Evolutionary conservation across 2,113 vertebrate genomes (phyloP).

Genomic region (Colius striatus): DNA sequence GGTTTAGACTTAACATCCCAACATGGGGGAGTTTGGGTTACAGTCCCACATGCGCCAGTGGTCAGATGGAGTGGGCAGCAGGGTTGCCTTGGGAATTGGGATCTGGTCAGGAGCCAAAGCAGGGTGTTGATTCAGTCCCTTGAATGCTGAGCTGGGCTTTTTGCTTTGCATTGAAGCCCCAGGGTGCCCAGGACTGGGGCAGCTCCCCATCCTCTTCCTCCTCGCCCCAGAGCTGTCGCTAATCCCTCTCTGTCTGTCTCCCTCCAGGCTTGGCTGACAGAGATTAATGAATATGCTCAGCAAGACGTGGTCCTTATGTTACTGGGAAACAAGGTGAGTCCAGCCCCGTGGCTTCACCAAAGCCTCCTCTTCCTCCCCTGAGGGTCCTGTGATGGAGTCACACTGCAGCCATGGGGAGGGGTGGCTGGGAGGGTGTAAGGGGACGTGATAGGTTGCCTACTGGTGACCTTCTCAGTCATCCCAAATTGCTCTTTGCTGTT

Average conservation of each 20-base stretch:
- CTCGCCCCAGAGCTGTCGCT: background rate
- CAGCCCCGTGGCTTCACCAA: background rate
- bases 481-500: background rate
- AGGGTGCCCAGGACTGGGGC: background rate
- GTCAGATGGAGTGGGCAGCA: background rate
- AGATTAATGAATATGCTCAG: constrained; percentile 92
- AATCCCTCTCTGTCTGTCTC: background rate
- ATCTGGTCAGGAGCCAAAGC: background rate
- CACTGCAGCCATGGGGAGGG: background rate
- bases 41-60: background rate
- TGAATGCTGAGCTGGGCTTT: too few relatives aligned
- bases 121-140: background rate
- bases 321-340: constrained; percentile 91
- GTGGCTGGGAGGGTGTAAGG: background rate
- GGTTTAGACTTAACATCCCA: background rate
- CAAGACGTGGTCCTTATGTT: constrained; percentile 91
- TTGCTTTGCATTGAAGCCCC: too few relatives aligned
- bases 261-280: constrained; percentile 90
- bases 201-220: background rate
- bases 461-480: background rate
- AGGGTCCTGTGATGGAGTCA: rapidly evolving
- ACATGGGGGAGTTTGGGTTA: rapidly evolving
- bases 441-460: background rate
- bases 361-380: background rate
- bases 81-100: background rate